A percentile compares a stretch with the other conserved stretches of the same genome.
Conservation (phyloP, 2,888 invertebrate species). For the Temnothorax unifasciatus region DNA sequence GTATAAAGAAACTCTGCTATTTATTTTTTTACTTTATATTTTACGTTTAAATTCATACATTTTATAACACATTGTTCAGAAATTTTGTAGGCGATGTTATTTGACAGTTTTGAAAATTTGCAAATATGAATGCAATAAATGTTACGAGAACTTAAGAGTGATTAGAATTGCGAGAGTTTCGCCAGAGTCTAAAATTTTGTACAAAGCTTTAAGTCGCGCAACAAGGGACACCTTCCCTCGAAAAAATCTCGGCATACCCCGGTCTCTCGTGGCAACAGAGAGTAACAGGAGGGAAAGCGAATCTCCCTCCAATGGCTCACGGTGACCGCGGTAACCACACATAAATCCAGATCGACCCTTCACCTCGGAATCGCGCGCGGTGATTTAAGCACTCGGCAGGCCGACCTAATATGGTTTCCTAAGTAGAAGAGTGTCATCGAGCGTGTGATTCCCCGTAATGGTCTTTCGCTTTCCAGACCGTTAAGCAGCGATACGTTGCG, state of each 20-base stretch:
- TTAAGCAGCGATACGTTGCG: constrained; percentile 71
- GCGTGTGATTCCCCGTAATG: constrained; percentile 79
- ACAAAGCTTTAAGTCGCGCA: not conserved
- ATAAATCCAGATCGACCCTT: constrained; percentile 76
- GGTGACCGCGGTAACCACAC: constrained; percentile 59
- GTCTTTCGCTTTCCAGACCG: constrained; percentile 78
- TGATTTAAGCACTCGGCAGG: constrained; percentile 71
- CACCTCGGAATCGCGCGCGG: constrained; percentile 69
- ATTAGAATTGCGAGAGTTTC: not conserved
- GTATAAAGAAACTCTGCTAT: not conserved
- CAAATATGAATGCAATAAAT: not conserved
- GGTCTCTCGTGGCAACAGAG: constrained; percentile 20
- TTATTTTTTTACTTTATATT: constrained; percentile 8
- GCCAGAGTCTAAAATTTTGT: constrained; percentile 9
- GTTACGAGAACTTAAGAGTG: not conserved
- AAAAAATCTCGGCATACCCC: constrained; percentile 26
- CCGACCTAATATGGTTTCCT: constrained; percentile 77
- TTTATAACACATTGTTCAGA: not conserved
- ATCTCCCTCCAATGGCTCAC: constrained; percentile 38
- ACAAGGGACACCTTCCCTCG: not conserved
- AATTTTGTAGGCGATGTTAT: not conserved
- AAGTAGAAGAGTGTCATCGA: constrained; percentile 79
- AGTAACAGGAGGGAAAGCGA: constrained; percentile 33
- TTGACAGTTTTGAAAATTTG: not conserved
- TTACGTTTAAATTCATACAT: not conserved